These are phyloP conservation scores for Drosophila vallismaia DNA, from an alignment of 2,888 invertebrate species.

Conservation along the genomic window DNA sequence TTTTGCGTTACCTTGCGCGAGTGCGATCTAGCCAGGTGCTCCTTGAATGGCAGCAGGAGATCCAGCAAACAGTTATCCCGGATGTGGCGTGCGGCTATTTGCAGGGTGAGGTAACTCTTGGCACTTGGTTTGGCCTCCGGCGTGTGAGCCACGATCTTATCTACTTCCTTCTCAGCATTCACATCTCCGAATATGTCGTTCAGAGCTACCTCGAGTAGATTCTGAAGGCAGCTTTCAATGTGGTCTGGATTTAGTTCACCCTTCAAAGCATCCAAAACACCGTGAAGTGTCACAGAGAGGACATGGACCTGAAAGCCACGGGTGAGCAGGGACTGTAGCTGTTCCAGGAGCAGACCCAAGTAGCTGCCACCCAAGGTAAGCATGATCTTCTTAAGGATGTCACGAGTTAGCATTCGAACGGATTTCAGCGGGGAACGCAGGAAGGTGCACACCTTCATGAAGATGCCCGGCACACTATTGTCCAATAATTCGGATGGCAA, in stretches of 20 bases:
- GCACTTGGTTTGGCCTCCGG: conserved; percentile 92
- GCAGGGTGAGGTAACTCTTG: conserved; percentile 93
- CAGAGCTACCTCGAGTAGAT: conserved; percentile 92
- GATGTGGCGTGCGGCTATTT: conserved; percentile 91
- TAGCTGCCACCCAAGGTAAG: conserved; percentile 92
- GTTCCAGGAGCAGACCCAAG: conserved; percentile 90
- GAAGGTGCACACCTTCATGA: conserved; percentile 95
- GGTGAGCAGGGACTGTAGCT: conserved; percentile 91
- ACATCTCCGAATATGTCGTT: conserved; percentile 94
- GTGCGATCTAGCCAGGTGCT: conserved; percentile 90
- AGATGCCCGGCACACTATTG: conserved; percentile 91
- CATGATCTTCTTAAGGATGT: conserved; percentile 97
- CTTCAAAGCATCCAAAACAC: conserved; percentile 90
- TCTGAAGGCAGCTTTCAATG: conserved; percentile 90
- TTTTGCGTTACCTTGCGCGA: conserved; percentile 92
- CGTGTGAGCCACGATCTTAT: conserved; percentile 91
- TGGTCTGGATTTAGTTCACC: conserved; percentile 89
- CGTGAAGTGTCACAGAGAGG: conserved; percentile 93
- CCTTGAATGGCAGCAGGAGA: conserved; percentile 92
- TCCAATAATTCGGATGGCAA: conserved; percentile 91
- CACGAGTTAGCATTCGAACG: conserved; percentile 92
- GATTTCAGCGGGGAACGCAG: conserved; percentile 94
- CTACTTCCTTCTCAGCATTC: conserved; percentile 96
- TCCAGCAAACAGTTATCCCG: conserved; percentile 90
- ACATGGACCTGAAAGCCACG: conserved; percentile 98